phyloP scores from a whole-genome alignment of 2,888 invertebrate genomes.

The Phalangium opilio region DNA sequence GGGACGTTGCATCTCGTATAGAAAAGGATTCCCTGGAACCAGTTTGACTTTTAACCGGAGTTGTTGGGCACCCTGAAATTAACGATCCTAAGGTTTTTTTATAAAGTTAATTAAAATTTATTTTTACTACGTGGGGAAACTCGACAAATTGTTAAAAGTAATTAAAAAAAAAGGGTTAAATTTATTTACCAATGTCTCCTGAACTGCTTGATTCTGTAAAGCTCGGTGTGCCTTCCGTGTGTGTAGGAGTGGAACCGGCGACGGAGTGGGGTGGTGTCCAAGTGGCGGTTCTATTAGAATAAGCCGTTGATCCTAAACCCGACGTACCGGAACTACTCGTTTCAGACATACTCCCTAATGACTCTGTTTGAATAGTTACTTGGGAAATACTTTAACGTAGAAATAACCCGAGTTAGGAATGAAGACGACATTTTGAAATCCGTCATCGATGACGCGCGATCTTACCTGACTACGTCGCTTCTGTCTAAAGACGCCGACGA shows the following conservation, averaged over 20 bases:
- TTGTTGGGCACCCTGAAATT: background rate
- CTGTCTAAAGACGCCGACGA: background rate
- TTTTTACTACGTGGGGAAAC: too few relatives aligned
- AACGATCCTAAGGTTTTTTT: too few relatives aligned
- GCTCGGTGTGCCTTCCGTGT: conserved; percentile 95
- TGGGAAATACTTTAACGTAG: conserved; percentile 22
- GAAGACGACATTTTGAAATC: background rate
- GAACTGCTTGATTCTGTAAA: conserved; percentile 88
- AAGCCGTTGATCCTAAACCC: conserved; percentile 16
- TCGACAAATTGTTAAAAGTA: too few relatives aligned
- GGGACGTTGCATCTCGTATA: background rate
- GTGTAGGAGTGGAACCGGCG: conserved; percentile 63
- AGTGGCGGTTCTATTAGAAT: conserved; percentile 20
- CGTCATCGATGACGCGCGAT: background rate
- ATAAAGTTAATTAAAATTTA: too few relatives aligned
- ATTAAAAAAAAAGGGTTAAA: too few relatives aligned
- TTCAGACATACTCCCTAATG: conserved; percentile 20
- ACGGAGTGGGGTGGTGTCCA: conserved; percentile 31
- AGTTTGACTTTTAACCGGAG: background rate
- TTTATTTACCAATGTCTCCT: conserved; percentile 24
- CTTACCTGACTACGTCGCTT: background rate
- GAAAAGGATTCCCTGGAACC: background rate
- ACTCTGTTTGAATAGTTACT: conserved; percentile 21
- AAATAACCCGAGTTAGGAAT: background rate
- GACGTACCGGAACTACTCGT: conserved; percentile 23